Conservation (phyloP, 2,113 vertebrate genomes). For the Elephantulus edwardii region DNA sequence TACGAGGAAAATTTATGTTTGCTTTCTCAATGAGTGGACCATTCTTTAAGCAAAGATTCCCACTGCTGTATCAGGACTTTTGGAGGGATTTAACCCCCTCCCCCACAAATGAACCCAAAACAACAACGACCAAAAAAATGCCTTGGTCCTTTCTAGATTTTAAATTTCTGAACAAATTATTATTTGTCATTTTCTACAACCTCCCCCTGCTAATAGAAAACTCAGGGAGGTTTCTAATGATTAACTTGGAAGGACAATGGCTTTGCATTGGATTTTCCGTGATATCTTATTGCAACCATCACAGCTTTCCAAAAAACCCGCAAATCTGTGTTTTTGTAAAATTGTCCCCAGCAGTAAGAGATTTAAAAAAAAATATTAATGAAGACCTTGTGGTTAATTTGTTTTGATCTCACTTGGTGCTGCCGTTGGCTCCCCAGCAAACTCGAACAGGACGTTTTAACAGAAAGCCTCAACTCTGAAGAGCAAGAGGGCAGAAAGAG, state of each 20-base stretch:
- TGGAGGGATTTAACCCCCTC: background rate
- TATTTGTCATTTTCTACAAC: conserved; percentile 54
- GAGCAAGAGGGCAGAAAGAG: conserved; percentile 41
- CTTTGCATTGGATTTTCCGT: background rate
- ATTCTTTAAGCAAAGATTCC: background rate
- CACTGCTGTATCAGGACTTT: background rate
- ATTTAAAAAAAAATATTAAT: background rate
- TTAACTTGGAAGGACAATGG: background rate
- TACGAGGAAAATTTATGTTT: background rate
- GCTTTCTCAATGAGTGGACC: background rate
- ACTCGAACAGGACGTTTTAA: background rate
- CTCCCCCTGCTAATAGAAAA: background rate
- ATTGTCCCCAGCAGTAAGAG: background rate
- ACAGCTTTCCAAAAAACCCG: conserved; percentile 25
- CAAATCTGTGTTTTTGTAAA: background rate
- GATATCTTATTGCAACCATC: background rate
- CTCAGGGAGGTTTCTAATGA: background rate
- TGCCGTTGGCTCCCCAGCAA: background rate
- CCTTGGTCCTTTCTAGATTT: background rate
- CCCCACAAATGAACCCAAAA: no score
- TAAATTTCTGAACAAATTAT: conserved; percentile 22
- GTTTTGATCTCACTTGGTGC: conserved; percentile 13
- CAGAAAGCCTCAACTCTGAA: conserved; percentile 38
- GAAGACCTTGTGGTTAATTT: background rate
- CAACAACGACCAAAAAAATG: no score